phyloP scores from a whole-genome alignment of 2,113 vertebrate species.

The Crotalus helleri region DNA sequence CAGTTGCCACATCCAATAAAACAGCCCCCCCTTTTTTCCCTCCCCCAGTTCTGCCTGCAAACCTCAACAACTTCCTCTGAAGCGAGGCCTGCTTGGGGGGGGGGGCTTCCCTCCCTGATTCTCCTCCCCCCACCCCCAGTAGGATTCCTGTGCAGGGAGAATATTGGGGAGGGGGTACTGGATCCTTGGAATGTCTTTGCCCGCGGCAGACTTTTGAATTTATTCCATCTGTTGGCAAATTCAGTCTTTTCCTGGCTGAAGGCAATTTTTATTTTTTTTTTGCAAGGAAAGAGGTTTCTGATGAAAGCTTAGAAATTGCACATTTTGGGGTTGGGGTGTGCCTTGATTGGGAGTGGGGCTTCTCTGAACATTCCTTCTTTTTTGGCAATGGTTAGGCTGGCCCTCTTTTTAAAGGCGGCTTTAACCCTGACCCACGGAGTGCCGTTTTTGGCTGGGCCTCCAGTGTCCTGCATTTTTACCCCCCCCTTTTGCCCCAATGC shows the following conservation, averaged over 20 bases:
- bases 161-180: not conserved
- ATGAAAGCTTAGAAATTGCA: not conserved
- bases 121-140: not conserved
- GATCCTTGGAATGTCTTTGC: not conserved
- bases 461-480: not conserved
- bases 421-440: not conserved
- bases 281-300: not conserved
- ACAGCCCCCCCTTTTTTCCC: not conserved
- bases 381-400: not conserved
- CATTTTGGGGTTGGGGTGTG: not conserved
- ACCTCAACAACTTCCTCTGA: not conserved
- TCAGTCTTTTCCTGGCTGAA: not conserved
- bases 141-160: not conserved
- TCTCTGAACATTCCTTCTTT: not conserved
- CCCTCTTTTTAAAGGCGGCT: not conserved
- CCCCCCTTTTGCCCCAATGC: not conserved
- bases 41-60: not conserved
- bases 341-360: not conserved
- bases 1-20: too few relatives aligned
- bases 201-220: not conserved
- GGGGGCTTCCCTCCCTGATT: too few relatives aligned
- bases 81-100: not conserved
- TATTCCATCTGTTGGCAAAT: not conserved
- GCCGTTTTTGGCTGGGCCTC: not conserved
- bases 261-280: not conserved